These are phyloP conservation scores for Conus betulinus DNA, from an alignment of 1,140 invertebrate species.

Conservation along the genomic window DNA sequence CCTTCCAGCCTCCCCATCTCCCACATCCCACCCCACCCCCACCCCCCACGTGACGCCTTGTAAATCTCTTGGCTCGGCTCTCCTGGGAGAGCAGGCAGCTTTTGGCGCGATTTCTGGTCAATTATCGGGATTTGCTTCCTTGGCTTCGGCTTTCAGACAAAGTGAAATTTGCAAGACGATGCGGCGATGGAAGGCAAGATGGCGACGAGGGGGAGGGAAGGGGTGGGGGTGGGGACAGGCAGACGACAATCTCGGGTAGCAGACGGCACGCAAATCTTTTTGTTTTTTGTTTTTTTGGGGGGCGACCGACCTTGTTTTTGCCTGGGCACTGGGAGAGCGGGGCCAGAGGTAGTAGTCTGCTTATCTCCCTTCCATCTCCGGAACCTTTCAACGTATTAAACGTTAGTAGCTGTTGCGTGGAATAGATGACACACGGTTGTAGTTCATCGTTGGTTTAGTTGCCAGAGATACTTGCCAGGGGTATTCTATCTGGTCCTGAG, in stretches of 20 bases:
- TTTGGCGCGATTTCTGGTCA: slow-evolving; percentile 39
- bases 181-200: slow-evolving; percentile 36
- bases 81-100: slow-evolving; percentile 3
- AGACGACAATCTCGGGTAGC: slow-evolving; percentile 28
- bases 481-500: neutral
- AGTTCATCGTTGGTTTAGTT: neutral
- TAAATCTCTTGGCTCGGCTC: slow-evolving; percentile 18
- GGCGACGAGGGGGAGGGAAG: neutral
- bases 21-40: too few species aligned
- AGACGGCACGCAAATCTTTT: slow-evolving; percentile 31
- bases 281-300: slow-evolving; percentile 6
- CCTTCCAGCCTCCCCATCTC: too few species aligned
- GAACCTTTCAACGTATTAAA: slow-evolving; percentile 36
- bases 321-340: neutral
- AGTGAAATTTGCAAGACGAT: slow-evolving; percentile 41
- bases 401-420: slow-evolving; percentile 9
- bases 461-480: neutral
- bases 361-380: slow-evolving; percentile 24
- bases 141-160: slow-evolving; percentile 37
- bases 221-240: neutral
- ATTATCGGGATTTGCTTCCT: slow-evolving; percentile 36
- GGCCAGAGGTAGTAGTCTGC: neutral
- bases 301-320: neutral
- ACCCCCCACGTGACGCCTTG: neutral
- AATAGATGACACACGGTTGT: neutral